phyloP scores from a whole-genome alignment of 1,140 invertebrate genomes.

The Drosophila pruinosa region DNA sequence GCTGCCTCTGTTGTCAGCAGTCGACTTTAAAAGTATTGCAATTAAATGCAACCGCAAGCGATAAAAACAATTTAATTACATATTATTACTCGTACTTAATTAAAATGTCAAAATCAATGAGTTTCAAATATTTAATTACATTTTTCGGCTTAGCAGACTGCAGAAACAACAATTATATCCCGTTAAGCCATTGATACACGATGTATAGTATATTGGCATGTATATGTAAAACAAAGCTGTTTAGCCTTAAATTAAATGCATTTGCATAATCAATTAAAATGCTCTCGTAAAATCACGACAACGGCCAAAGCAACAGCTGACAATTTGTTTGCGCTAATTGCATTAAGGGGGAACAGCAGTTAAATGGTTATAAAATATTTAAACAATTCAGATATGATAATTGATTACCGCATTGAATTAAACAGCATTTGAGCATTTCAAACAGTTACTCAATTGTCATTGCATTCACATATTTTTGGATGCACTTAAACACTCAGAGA shows the following conservation, averaged over 20 bases:
- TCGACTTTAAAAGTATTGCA: neutral
- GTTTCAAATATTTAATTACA: slow-evolving; percentile 51
- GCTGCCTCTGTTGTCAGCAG: neutral
- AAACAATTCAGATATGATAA: slow-evolving; percentile 25
- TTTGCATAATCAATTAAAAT: slow-evolving; percentile 57
- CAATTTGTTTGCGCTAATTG: slow-evolving; percentile 21
- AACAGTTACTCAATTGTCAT: neutral
- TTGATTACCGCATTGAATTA: slow-evolving; percentile 9
- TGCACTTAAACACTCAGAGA: neutral
- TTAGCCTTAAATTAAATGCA: slow-evolving; percentile 64
- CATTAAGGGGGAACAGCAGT: slow-evolving; percentile 10
- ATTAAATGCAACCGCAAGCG: neutral
- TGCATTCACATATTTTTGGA: neutral
- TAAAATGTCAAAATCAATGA: slow-evolving; percentile 35
- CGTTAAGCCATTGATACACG: slow-evolving; percentile 36
- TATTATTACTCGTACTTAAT: slow-evolving; percentile 21
- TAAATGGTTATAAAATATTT: slow-evolving; percentile 36
- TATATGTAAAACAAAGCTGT: slow-evolving; percentile 44
- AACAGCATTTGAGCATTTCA: slow-evolving; percentile 7
- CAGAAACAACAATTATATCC: slow-evolving; percentile 35
- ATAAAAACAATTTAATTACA: slow-evolving; percentile 11
- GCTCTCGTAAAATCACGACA: neutral
- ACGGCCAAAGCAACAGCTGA: neutral
- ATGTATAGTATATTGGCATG: neutral
- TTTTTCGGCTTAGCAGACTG: slow-evolving; percentile 28